Evolutionary conservation across 1,140 invertebrate species (phyloP).

Genomic region (Drosophila nigrodunni): DNA sequence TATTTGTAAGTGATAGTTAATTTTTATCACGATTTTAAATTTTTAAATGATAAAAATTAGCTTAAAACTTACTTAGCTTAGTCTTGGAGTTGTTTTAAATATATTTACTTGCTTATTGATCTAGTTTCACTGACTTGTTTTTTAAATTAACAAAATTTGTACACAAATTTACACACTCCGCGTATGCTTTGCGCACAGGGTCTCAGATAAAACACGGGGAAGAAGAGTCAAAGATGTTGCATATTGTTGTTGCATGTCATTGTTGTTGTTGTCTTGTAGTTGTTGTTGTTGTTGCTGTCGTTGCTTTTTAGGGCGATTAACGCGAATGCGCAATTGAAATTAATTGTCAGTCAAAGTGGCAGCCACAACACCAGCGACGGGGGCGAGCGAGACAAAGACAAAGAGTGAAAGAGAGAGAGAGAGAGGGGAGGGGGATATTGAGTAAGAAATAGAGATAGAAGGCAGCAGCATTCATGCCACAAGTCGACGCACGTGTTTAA

Average conservation of each 20-base stretch:
- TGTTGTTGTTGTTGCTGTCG: constrained; percentile 21
- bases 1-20: no score
- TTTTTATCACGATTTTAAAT: no score
- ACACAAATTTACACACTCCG: no score
- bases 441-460: neutral
- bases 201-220: neutral
- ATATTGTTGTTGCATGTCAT: constrained; percentile 1
- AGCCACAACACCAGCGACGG: constrained; percentile 30
- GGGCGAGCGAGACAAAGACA: neutral
- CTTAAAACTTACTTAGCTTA: no score
- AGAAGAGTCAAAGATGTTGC: constrained; percentile 13
- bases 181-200: no score
- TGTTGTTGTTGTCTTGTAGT: neutral
- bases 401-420: neutral
- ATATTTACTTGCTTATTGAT: no score
- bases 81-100: no score
- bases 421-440: neutral
- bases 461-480: constrained; percentile 15
- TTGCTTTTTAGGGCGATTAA: constrained; percentile 71
- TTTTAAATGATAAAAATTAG: no score
- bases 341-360: constrained; percentile 81
- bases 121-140: no score
- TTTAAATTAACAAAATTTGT: no score
- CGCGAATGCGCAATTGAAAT: constrained; percentile 82
- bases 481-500: constrained; percentile 68